These are phyloP conservation scores for Notamacropus eugenii DNA, from an alignment of 2,797 vertebrate species.

Conservation along the genomic window DNA sequence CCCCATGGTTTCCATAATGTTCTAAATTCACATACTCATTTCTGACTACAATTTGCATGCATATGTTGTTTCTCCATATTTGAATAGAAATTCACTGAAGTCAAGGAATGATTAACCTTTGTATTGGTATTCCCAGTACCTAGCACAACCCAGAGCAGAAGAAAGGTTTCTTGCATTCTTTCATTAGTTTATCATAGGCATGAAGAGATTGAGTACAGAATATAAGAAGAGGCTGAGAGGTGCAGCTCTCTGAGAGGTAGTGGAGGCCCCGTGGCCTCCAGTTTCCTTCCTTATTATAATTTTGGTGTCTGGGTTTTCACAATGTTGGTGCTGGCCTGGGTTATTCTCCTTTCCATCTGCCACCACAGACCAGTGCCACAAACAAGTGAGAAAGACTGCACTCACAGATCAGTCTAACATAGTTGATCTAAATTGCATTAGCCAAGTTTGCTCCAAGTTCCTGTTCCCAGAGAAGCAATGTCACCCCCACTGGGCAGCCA, in stretches of 20 bases:
- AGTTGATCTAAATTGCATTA: background rate
- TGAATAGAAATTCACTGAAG: background rate
- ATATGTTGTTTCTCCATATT: background rate
- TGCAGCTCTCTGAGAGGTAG: background rate
- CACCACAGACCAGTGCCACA: background rate
- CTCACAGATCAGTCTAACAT: background rate
- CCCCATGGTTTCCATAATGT: background rate
- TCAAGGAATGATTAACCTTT: background rate
- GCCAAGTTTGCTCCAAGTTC: background rate
- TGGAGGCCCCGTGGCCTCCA: background rate
- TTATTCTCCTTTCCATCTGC: background rate
- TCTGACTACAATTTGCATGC: background rate
- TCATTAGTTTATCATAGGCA: background rate
- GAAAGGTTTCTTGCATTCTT: background rate
- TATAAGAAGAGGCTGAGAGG: background rate
- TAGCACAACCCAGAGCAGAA: background rate
- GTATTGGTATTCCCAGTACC: background rate
- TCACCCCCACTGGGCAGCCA: background rate
- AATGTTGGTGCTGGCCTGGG: background rate
- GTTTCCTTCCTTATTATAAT: background rate
- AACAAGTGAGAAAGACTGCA: background rate
- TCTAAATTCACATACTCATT: background rate
- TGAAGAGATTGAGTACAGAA: background rate
- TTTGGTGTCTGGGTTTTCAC: background rate
- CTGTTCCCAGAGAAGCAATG: background rate